phyloP scores from a whole-genome alignment of 2,888 invertebrate species.

The Charanyca ferruginea region DNA sequence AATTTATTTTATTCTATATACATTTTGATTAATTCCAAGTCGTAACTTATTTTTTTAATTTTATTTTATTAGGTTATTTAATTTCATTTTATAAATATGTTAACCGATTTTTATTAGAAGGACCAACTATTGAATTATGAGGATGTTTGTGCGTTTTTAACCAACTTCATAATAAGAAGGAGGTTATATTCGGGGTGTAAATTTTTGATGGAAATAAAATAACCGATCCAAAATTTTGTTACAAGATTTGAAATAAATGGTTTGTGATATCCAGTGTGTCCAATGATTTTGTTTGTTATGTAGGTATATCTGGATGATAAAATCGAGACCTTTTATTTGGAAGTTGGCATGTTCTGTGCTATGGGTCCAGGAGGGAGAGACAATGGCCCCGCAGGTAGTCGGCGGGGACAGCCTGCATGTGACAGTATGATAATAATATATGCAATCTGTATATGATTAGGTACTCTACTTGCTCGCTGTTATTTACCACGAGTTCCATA shows the following conservation, averaged over 20 bases:
- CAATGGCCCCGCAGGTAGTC: neutral
- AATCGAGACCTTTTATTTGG: conserved; percentile 7
- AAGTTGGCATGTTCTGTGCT: neutral
- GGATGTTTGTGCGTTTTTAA: no score
- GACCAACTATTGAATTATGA: no score
- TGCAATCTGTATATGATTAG: conserved; percentile 14
- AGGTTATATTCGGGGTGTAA: no score
- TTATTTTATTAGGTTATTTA: no score
- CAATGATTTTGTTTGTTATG: neutral
- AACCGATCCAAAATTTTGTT: no score
- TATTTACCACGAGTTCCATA: conserved; percentile 1
- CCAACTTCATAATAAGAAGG: no score
- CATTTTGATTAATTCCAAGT: no score
- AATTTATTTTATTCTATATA: no score
- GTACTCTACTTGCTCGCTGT: neutral
- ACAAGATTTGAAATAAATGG: neutral
- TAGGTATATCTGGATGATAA: neutral
- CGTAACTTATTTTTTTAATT: no score
- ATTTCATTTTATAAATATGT: no score
- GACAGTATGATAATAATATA: conserved; percentile 29
- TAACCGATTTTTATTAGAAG: no score
- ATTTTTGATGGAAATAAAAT: no score
- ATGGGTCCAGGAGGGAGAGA: neutral
- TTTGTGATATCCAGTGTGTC: neutral
- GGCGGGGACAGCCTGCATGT: conserved; percentile 12